phyloP scores from a whole-genome alignment of 2,888 invertebrate genomes.

The Parelbella ahira region DNA sequence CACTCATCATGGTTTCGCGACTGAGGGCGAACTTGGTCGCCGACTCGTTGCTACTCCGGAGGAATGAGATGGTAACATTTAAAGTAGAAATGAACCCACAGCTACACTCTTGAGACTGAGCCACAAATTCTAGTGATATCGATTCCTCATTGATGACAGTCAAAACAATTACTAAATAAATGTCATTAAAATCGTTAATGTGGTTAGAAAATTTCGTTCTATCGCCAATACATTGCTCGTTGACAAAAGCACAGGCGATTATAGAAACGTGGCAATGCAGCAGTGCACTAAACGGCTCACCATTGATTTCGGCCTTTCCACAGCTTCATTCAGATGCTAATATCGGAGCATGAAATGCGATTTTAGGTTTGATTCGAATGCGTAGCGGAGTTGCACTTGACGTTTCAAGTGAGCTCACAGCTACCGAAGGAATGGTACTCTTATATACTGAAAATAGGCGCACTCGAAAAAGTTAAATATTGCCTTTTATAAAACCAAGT shows the following conservation, averaged over 20 bases:
- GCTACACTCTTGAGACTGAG: too few species aligned
- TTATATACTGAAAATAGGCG: too few species aligned
- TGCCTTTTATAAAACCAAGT: too few species aligned
- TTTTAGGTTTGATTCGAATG: slow-evolving; percentile 19
- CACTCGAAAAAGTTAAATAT: not conserved
- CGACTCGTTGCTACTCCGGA: too few species aligned
- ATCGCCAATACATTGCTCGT: slow-evolving; percentile 2
- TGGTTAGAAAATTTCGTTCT: slow-evolving; percentile 1
- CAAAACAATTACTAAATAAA: too few species aligned
- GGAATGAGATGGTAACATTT: too few species aligned
- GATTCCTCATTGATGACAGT: too few species aligned
- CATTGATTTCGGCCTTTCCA: slow-evolving; percentile 45
- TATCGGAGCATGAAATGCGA: slow-evolving; percentile 25
- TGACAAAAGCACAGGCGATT: not conserved
- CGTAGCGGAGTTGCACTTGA: not conserved
- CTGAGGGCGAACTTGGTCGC: too few species aligned
- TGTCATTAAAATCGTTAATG: too few species aligned
- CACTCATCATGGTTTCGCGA: too few species aligned
- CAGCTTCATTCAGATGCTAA: slow-evolving; percentile 43
- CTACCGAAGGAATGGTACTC: slow-evolving; percentile 7
- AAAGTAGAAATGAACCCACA: too few species aligned
- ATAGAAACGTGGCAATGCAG: slow-evolving; percentile 8
- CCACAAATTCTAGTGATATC: too few species aligned
- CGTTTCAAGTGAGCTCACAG: slow-evolving; percentile 4
- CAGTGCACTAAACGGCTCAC: slow-evolving; percentile 6